Evolutionary conservation across 2,797 vertebrate genomes (phyloP), one percentile per base, ranked within the genome.

Genomic region (Aphelocoma californica): DNA sequence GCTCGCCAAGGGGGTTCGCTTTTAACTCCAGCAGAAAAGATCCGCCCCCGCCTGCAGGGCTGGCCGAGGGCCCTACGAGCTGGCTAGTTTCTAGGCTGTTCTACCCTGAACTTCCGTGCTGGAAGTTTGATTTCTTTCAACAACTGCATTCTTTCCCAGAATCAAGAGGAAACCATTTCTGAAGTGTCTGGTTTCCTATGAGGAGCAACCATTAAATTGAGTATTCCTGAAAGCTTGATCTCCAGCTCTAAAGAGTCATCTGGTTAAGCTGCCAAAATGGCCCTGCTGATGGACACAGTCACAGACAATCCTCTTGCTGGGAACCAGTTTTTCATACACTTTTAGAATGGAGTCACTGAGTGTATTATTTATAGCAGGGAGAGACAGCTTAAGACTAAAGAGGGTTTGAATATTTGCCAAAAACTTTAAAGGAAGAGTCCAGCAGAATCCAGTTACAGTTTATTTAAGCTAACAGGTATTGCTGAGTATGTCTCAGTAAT

Each of bases 131-230:
- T 71, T 92, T 73, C 94, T 94, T 94, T 95, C 86, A 92, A 80
- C 82, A 90, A 94, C 74, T 6, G 32, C 87, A 85, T 90, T 96
- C 80, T 71, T 96, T 96, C 93, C 95, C 95, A 96, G 96, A 96
- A 95, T 65, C 80, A 73, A 94, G 93, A 96, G 97, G 96, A 96
- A 97, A 95, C 85, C 66, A 32, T 51, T 95, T 94, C 90, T 93
- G 57, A 91, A 97, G 94, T 87, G 95, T 91, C 61, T 78, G 89
- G 93, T 96, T 98, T 98, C 97, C 97, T 95, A 83, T 45, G 42
- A 86, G 77, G 77, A 48, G 34, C 47, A 66, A 42, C 64, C 53
- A 31, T 5, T 44, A 40, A 40, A 40, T 60, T 66, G 54, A 25
- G 19, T 45, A 31, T 78, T 91, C 71, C 87, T 89, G 91, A 92